phyloP scores from a whole-genome alignment of 2,797 vertebrate genomes.

The Dryobates pubescens region DNA sequence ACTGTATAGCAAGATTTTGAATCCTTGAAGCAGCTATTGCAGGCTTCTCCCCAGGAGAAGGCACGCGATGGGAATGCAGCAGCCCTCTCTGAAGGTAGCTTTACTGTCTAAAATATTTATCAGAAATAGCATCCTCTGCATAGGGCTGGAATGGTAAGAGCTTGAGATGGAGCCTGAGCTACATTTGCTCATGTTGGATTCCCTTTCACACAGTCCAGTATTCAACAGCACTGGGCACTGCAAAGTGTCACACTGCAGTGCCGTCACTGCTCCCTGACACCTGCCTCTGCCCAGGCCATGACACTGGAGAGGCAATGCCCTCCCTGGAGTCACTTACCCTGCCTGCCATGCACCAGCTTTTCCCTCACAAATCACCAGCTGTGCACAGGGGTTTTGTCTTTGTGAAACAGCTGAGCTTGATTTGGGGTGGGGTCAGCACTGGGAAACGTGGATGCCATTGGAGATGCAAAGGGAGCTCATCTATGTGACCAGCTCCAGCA shows the following conservation, averaged over 20 bases:
- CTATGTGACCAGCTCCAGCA: rapidly evolving
- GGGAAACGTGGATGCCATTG: not conserved
- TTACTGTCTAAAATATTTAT: slow-evolving; percentile 21
- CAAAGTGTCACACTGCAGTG: rapidly evolving
- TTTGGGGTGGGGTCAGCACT: not conserved
- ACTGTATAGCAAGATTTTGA: slow-evolving; percentile 33
- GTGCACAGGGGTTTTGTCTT: not conserved
- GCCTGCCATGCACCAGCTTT: not conserved
- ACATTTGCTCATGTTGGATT: not conserved
- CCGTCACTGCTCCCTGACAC: rapidly evolving
- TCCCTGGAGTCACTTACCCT: not conserved
- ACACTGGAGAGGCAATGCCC: not conserved
- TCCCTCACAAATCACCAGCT: not conserved
- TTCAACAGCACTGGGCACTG: rapidly evolving
- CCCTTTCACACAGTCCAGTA: not conserved
- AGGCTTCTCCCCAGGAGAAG: not conserved
- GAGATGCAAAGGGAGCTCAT: not conserved
- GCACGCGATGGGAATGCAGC: not conserved
- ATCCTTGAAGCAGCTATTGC: not conserved
- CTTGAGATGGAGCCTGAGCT: not conserved
- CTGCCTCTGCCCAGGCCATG: not conserved
- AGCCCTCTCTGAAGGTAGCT: slow-evolving; percentile 15
- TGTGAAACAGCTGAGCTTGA: not conserved
- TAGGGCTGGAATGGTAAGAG: not conserved
- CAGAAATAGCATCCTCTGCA: not conserved